These are phyloP conservation scores for Ascidia mentula DNA, from an alignment of 23 tunicate species.

Conservation along the genomic window DNA sequence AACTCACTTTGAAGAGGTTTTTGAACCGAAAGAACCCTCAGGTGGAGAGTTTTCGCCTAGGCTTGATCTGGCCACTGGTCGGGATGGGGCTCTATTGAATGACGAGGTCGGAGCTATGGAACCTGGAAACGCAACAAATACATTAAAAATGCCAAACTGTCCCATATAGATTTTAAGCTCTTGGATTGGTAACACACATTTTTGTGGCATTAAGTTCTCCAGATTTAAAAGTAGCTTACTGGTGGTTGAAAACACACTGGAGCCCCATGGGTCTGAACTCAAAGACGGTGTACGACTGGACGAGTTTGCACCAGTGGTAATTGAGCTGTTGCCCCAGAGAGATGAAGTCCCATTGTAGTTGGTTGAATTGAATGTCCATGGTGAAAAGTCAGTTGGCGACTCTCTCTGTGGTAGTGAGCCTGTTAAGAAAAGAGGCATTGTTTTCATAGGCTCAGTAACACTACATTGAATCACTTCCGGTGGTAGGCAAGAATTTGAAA, in stretches of 20 bases:
- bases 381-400: slow-evolving; percentile 47
- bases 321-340: slow-evolving; percentile 28
- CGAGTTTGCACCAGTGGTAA: slow-evolving; percentile 9
- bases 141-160: too few species aligned
- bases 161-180: too few species aligned
- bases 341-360: slow-evolving; percentile 1
- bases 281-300: slow-evolving; percentile 42
- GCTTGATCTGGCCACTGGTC: slow-evolving; percentile 69
- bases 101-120: slow-evolving; percentile 24
- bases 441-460: background rate
- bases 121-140: background rate
- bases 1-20: slow-evolving; percentile 83
- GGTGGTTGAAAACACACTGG: slow-evolving; percentile 32
- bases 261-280: slow-evolving; percentile 78
- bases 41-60: slow-evolving; percentile 71
- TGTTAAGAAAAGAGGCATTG: background rate
- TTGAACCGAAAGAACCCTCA: slow-evolving; percentile 82
- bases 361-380: slow-evolving; percentile 54
- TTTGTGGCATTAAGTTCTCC: background rate
- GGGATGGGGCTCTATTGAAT: slow-evolving; percentile 89
- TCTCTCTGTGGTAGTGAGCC: slow-evolving; percentile 22
- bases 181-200: background rate
- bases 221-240: slow-evolving; percentile 12
- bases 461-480: background rate
- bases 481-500: background rate